A percentile compares a stretch with the other conserved stretches of the same genome.
phyloP scores from a whole-genome alignment of 2,797 vertebrate genomes.

The Phataginus tetradactyla region DNA sequence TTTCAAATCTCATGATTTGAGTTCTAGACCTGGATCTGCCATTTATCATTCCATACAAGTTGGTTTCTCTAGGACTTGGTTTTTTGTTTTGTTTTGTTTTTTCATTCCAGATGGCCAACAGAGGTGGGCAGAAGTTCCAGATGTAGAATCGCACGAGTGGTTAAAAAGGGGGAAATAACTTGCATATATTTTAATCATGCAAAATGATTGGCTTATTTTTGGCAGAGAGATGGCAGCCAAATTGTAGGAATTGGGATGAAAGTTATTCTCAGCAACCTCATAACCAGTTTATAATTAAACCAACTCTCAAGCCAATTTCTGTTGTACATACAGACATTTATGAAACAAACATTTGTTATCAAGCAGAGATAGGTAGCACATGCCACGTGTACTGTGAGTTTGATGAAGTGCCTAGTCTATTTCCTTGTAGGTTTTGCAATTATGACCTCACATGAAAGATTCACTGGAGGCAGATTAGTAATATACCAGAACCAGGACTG shows the following conservation, averaged over 20 bases:
- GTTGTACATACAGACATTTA: neutral
- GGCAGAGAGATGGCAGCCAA: neutral
- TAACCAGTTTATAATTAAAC: constrained; percentile 37
- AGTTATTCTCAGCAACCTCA: neutral
- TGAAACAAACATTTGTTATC: constrained; percentile 21
- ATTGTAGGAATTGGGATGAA: neutral
- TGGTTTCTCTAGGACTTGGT: neutral
- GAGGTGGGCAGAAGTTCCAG: neutral
- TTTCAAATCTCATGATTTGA: neutral
- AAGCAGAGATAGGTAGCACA: neutral
- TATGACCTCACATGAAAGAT: neutral
- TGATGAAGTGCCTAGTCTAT: neutral
- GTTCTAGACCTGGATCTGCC: neutral
- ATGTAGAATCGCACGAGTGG: neutral
- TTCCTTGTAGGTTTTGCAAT: neutral
- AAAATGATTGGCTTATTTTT: constrained; percentile 28
- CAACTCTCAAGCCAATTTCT: neutral
- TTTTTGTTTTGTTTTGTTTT: constrained; percentile 6
- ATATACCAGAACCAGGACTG: neutral
- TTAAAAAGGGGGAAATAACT: neutral
- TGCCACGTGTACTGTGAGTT: neutral
- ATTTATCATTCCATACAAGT: neutral
- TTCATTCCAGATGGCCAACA: neutral
- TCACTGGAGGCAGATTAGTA: neutral
- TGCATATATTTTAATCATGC: neutral